phyloP scores from a whole-genome alignment of 2,888 invertebrate genomes.

The Synanthedon formicaeformis region DNA sequence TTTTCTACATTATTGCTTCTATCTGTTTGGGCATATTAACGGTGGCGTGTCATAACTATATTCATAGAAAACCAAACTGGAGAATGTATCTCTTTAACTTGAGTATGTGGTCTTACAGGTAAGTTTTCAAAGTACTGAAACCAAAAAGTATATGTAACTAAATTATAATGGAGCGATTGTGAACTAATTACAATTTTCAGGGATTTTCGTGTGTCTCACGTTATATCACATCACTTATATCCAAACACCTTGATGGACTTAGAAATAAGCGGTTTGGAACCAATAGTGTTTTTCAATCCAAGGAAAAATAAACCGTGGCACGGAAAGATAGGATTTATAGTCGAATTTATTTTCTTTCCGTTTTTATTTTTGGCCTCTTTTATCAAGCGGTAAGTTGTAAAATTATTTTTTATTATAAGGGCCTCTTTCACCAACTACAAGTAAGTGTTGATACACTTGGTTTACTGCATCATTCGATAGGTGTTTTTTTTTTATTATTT shows the following conservation, averaged over 20 bases:
- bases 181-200: slow-evolving; percentile 31
- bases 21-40: slow-evolving; percentile 70
- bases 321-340: slow-evolving; percentile 57
- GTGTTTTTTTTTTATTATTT: too few relatives aligned
- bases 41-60: slow-evolving; percentile 80
- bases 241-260: slow-evolving; percentile 83
- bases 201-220: slow-evolving; percentile 83
- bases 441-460: too few relatives aligned
- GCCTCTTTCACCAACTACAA: too few relatives aligned
- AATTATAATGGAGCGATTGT: too few relatives aligned
- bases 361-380: slow-evolving; percentile 42
- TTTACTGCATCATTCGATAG: too few relatives aligned
- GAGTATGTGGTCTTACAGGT: slow-evolving; percentile 75
- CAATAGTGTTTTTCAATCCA: slow-evolving; percentile 77
- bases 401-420: not conserved
- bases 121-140: slow-evolving; percentile 5
- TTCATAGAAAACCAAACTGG: slow-evolving; percentile 81
- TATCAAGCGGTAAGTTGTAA: slow-evolving; percentile 43
- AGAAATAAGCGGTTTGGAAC: slow-evolving; percentile 78
- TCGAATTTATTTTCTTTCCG: slow-evolving; percentile 51
- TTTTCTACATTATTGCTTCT: slow-evolving; percentile 38
- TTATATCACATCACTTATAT: slow-evolving; percentile 82
- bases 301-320: slow-evolving; percentile 61
- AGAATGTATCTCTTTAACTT: slow-evolving; percentile 84
- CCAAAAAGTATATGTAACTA: too few relatives aligned